Base-by-base conservation (phyloP, 2,888 invertebrate species). In the Clepsis dumicolana region DNA sequence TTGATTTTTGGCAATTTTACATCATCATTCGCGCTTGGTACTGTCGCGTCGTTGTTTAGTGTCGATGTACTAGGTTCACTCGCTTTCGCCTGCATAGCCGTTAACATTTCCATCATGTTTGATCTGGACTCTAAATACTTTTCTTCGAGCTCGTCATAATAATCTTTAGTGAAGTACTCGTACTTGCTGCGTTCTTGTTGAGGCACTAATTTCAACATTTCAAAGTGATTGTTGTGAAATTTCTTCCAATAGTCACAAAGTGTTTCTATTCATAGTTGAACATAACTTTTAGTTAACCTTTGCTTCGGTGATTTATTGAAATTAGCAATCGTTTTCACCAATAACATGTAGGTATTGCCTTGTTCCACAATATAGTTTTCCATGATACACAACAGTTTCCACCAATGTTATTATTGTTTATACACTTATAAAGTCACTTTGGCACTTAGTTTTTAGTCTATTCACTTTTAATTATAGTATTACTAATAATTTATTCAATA, bases 241-340 rank as follows among this genome's bases (percentile, higher is more conserved):
- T 41, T 41, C 41, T n/a, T 41, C 41, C 41, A 41, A 41, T 41
- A 41, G 10, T 41, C 41, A 41, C 41, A 41, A n/a, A 41, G 41
- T n/a, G 16, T 41, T 16, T 41, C 41, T 5, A 41, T 41, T n/a
- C 41, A n/a, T 41, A 41, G 5, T 41, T 41, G 16, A 41, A 41
- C 16, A n/a, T 41, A 41, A 41, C 41, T 10, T 41, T 41, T 41
- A 41, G 41, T 41, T 41, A 41, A 41, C 7, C 41, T 41, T 41
- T 41, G 41, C n/a, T 41, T 41, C 41, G 16, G 16, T 4, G 41
- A n/a, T 41, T 41, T 16, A 3, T 41, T 16, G 16, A 16, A 41
- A 41, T 41, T 41, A 16, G 41, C 1, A 16, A 41, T 41, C n/a
- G 41, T 16, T 41, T 41, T 41, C 41, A 41, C 41, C 41, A 41